Conservation (phyloP, 2,888 invertebrate genomes). For the Scaptomyza caliginosa region DNA sequence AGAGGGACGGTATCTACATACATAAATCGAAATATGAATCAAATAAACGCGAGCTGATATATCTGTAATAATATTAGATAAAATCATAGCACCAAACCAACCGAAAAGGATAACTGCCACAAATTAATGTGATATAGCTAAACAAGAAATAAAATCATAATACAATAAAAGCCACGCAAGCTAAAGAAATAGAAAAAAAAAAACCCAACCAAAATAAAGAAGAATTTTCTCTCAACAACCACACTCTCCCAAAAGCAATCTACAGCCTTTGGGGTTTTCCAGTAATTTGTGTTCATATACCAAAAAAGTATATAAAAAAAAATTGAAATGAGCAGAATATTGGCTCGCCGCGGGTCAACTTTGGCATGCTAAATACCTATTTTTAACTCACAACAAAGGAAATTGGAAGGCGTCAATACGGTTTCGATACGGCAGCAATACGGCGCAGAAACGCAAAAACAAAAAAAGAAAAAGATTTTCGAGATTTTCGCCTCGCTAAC, state of each 20-base stretch:
- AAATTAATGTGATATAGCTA: conserved; percentile 26
- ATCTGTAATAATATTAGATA: conserved; percentile 13
- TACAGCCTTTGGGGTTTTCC: conserved; percentile 53
- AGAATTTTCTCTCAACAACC: conserved; percentile 18
- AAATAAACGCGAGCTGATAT: conserved; percentile 7
- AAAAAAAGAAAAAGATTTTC: conserved; percentile 4
- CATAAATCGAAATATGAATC: conserved; percentile 41
- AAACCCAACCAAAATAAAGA: conserved; percentile 16
- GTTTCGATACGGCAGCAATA: conserved; percentile 41
- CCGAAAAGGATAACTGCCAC: conserved; percentile 23
- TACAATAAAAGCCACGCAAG: conserved; percentile 50
- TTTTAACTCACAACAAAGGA: conserved; percentile 65
- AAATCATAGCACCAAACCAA: conserved; percentile 10
- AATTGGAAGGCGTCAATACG: conserved; percentile 45
- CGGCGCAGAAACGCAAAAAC: conserved; percentile 34
- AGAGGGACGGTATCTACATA: conserved; percentile 18
- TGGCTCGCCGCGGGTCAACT: conserved; percentile 38
- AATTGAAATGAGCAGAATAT: conserved; percentile 42
- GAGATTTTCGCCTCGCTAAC: conserved; percentile 16
- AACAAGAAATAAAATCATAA: conserved; percentile 25
- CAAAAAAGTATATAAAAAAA: conserved; percentile 53
- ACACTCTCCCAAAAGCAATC: conserved; percentile 20
- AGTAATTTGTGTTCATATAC: conserved; percentile 58
- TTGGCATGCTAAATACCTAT: conserved; percentile 74
- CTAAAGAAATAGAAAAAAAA: conserved; percentile 14